Percentiles rank a stretch among this genome's conserved stretches.
These are phyloP conservation scores for Resseliella maxima DNA, from an alignment of 2,888 invertebrate genomes.

Conservation along the genomic window DNA sequence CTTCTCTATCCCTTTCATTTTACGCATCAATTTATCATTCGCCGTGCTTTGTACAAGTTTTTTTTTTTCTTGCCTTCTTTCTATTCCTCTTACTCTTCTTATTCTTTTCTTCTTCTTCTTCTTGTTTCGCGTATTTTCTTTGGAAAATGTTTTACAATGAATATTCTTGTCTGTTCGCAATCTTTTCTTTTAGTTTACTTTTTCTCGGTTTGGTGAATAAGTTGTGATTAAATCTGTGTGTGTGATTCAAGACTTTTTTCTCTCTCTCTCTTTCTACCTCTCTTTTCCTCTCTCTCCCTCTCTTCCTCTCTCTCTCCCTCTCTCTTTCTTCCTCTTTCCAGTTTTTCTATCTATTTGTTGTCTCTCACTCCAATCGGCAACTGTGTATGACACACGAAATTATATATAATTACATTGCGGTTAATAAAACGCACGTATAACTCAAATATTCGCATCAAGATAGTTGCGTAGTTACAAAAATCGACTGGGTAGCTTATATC, in stretches of 20 bases:
- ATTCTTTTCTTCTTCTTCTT: not conserved
- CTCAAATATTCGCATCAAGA: not conserved
- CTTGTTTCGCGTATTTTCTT: not conserved
- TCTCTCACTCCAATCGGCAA: not conserved
- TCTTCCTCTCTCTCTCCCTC: not conserved
- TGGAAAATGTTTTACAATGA: not conserved
- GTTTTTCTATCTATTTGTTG: too few relatives aligned
- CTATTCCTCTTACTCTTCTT: not conserved
- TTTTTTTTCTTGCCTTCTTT: not conserved
- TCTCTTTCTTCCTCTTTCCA: too few relatives aligned
- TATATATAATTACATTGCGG: constrained; percentile 37
- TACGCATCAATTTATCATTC: constrained; percentile 36
- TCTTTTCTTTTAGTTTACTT: not conserved
- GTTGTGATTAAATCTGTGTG: constrained; percentile 33
- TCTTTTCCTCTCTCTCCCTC: not conserved
- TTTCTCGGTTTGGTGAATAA: not conserved
- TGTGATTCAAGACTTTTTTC: not conserved
- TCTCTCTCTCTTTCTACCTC: not conserved
- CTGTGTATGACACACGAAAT: constrained; percentile 17
- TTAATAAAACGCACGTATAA: constrained; percentile 31
- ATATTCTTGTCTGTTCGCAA: not conserved
- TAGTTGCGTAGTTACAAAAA: not conserved
- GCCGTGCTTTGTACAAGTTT: not conserved
- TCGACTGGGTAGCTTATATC: not conserved
- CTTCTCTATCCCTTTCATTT: not conserved